Conservation (phyloP, 2,888 invertebrate species). For the Dyspetes luteomarginatus region DNA sequence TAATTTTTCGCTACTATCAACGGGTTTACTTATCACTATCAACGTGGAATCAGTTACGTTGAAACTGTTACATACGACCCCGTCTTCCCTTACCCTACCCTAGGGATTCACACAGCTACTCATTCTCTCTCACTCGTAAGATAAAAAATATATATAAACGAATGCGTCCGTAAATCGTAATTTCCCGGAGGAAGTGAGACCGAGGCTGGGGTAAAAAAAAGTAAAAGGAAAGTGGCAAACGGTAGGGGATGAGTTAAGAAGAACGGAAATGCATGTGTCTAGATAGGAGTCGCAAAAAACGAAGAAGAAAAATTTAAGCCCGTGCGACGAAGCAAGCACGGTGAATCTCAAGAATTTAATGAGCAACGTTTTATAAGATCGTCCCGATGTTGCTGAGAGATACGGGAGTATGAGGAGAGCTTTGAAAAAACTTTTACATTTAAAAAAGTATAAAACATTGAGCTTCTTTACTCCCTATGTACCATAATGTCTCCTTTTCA, state of each 20-base stretch:
- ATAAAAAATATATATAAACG: not conserved
- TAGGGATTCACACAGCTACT: not conserved
- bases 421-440: slow-evolving; percentile 19
- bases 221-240: slow-evolving; percentile 18
- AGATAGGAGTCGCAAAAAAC: slow-evolving; percentile 5
- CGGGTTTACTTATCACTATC: too few species aligned
- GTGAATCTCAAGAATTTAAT: slow-evolving; percentile 52
- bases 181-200: slow-evolving; percentile 22
- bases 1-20: too few species aligned
- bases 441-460: not conserved
- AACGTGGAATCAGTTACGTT: too few species aligned
- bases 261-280: slow-evolving; percentile 43
- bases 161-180: slow-evolving; percentile 47
- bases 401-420: not conserved
- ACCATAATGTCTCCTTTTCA: not conserved
- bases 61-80: too few species aligned
- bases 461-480: not conserved
- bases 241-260: slow-evolving; percentile 30
- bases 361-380: slow-evolving; percentile 52
- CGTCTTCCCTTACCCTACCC: too few species aligned
- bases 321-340: slow-evolving; percentile 15
- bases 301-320: slow-evolving; percentile 11
- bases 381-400: slow-evolving; percentile 21
- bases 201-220: slow-evolving; percentile 1
- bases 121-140: not conserved